Evolutionary conservation across 2,797 vertebrate species (phyloP).

Genomic region (Acipenser ruthenus): DNA sequence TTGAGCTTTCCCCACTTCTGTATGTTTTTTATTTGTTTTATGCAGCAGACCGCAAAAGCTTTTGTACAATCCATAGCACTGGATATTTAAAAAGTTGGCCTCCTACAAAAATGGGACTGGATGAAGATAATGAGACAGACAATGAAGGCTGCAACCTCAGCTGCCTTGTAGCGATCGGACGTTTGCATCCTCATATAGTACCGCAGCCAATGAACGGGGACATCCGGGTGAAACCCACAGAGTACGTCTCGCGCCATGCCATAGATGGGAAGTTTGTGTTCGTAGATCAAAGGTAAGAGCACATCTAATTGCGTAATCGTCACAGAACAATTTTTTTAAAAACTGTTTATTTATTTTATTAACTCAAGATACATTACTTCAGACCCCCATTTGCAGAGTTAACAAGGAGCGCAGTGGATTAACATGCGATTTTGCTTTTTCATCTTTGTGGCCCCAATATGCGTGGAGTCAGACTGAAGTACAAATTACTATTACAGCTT

Average conservation of each 20-base stretch:
- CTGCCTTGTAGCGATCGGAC: conserved; percentile 93
- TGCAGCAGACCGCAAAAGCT: conserved; percentile 92
- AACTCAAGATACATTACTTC: background rate
- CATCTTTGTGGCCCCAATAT: background rate
- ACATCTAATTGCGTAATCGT: conserved; percentile 20
- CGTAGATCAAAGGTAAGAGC: conserved; percentile 91
- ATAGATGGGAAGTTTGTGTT: conserved; percentile 98
- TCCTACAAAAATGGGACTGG: conserved; percentile 93
- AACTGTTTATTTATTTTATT: background rate
- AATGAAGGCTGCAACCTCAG: conserved; percentile 96
- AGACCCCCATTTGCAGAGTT: conserved; percentile 3
- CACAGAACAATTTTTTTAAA: conserved; percentile 30
- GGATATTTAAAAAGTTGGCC: conserved; percentile 98
- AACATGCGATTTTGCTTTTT: background rate
- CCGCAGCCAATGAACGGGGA: conserved; percentile 81
- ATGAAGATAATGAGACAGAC: conserved; percentile 91
- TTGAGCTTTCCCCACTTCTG: background rate
- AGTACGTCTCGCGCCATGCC: conserved; percentile 91
- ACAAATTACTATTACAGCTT: conserved; percentile 13
- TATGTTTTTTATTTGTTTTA: conserved; percentile 1
- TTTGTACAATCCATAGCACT: conserved; percentile 98
- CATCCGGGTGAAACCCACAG: conserved; percentile 90
- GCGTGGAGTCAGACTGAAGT: background rate
- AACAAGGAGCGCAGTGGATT: background rate
- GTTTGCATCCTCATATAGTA: conserved; percentile 86